These are phyloP conservation scores for Neopipo cinnamomea DNA, from an alignment of 2,113 vertebrate genomes.

Conservation along the genomic window DNA sequence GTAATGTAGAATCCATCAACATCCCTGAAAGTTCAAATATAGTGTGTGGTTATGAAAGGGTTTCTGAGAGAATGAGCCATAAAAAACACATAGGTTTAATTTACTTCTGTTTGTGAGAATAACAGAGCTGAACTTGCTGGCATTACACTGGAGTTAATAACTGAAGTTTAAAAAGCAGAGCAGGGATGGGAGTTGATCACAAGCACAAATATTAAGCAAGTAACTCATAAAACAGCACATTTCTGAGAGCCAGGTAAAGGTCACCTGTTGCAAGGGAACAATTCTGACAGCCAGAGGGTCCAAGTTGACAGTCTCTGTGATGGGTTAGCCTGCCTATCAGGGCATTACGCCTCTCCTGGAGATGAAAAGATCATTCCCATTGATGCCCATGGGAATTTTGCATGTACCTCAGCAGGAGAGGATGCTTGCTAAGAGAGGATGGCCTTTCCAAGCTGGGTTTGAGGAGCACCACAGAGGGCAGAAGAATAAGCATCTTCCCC, in stretches of 20 bases:
- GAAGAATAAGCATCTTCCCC: not conserved
- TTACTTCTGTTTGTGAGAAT: not conserved
- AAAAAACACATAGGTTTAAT: slow-evolving; percentile 18
- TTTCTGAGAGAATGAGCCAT: not conserved
- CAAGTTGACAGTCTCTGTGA: not conserved
- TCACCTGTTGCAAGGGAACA: not conserved
- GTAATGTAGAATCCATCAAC: not conserved
- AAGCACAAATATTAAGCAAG: not conserved
- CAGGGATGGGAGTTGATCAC: not conserved
- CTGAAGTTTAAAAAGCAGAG: not conserved
- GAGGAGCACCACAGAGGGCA: not conserved
- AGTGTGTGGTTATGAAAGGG: slow-evolving; percentile 6
- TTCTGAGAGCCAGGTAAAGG: not conserved
- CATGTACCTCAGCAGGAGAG: not conserved
- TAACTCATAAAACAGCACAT: not conserved
- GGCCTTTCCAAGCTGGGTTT: not conserved
- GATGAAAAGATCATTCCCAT: not conserved
- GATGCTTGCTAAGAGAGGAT: not conserved
- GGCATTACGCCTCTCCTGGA: not conserved
- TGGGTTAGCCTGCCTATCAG: not conserved
- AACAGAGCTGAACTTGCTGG: not conserved
- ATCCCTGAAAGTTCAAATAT: slow-evolving; percentile 23
- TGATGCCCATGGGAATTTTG: not conserved
- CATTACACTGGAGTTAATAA: not conserved
- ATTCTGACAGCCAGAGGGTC: not conserved